These are phyloP conservation scores for Phalacrocorax brasilianus DNA, from an alignment of 2,113 vertebrate species.

Conservation along the genomic window DNA sequence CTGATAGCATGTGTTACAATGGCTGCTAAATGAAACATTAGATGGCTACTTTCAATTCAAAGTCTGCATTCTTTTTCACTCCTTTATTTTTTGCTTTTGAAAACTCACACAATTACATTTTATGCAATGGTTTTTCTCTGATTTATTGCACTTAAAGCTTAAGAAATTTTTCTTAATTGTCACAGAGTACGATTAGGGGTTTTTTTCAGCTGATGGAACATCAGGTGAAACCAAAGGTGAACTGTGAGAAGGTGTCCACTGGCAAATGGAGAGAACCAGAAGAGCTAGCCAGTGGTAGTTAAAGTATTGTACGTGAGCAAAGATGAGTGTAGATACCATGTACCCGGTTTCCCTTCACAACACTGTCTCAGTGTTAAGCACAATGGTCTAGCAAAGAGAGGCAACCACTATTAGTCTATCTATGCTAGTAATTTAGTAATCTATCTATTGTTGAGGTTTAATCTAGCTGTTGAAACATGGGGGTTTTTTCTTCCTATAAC, in stretches of 20 bases:
- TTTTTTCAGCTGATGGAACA: background rate
- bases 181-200: background rate
- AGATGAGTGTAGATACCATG: background rate
- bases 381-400: background rate
- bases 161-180: background rate
- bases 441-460: background rate
- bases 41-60: background rate
- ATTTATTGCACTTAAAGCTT: background rate
- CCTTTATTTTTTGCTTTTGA: background rate
- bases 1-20: background rate
- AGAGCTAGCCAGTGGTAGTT: background rate
- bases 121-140: background rate
- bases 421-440: background rate
- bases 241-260: background rate
- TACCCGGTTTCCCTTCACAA: background rate
- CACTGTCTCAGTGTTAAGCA: background rate
- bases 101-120: background rate
- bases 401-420: fast-evolving
- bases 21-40: background rate
- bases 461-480: background rate
- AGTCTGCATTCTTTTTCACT: background rate
- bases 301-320: background rate
- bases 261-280: background rate
- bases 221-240: background rate
- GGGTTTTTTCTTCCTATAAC: background rate